Conservation (phyloP, 2,888 invertebrate genomes). For the Caenorhabditis imperialis region DNA sequence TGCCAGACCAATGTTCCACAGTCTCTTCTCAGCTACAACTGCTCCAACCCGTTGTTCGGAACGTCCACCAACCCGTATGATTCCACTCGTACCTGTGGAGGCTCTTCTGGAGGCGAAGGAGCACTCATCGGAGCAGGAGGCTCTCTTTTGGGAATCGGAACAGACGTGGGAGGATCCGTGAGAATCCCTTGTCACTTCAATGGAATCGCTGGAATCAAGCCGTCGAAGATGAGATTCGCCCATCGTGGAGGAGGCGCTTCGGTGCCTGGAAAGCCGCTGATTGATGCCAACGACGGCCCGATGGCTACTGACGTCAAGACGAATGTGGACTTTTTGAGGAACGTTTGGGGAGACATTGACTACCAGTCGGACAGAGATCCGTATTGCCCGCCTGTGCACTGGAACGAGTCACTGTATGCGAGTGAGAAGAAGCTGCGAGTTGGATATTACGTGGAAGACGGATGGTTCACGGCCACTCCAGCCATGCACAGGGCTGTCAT, state of each 20-base stretch:
- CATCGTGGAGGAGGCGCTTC: slow-evolving; percentile 64
- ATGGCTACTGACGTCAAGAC: slow-evolving; percentile 69
- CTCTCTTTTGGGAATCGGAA: slow-evolving; percentile 78
- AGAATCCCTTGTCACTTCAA: slow-evolving; percentile 80
- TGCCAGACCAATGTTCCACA: slow-evolving; percentile 80
- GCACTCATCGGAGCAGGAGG: slow-evolving; percentile 78
- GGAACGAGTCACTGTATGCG: slow-evolving; percentile 61
- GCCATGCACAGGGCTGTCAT: slow-evolving; percentile 65
- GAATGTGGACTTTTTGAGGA: slow-evolving; percentile 62
- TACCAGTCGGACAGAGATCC: slow-evolving; percentile 67
- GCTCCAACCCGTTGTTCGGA: slow-evolving; percentile 79
- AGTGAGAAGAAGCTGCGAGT: slow-evolving; percentile 55
- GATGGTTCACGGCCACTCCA: slow-evolving; percentile 72
- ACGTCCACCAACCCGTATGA: slow-evolving; percentile 57
- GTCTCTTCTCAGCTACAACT: slow-evolving; percentile 74
- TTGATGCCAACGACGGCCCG: slow-evolving; percentile 71
- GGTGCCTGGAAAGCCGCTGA: slow-evolving; percentile 72
- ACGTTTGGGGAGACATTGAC: slow-evolving; percentile 59
- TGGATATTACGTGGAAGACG: slow-evolving; percentile 71
- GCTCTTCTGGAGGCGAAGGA: slow-evolving; percentile 63
- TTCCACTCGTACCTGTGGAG: slow-evolving; percentile 59
- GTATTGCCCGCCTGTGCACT: slow-evolving; percentile 71
- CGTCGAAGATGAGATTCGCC: slow-evolving; percentile 67
- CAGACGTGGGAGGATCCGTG: slow-evolving; percentile 81
- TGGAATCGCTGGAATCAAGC: slow-evolving; percentile 79